Percentiles rank a stretch among this genome's conserved stretches.
Conservation (phyloP, 2,888 invertebrate species). For the Diarsia dahlii region DNA sequence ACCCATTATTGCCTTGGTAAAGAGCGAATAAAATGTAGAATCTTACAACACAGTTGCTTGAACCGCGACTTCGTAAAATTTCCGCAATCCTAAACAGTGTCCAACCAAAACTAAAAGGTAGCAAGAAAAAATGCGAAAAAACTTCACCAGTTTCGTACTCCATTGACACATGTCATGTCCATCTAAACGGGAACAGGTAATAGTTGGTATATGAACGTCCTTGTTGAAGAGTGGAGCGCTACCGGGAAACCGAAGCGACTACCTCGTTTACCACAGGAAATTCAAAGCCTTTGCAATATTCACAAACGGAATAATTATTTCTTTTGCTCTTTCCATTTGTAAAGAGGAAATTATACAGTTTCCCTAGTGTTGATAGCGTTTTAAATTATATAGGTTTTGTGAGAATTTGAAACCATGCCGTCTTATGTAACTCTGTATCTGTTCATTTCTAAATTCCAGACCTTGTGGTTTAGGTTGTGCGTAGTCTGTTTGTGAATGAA, state of each 20-base stretch:
- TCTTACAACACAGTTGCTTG: neutral
- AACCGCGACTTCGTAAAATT: neutral
- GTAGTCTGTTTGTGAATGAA: neutral
- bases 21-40: neutral
- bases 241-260: slow-evolving; percentile 57
- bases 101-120: neutral
- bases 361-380: slow-evolving; percentile 29
- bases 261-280: slow-evolving; percentile 67
- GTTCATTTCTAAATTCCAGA: neutral
- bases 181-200: slow-evolving; percentile 29
- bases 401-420: neutral
- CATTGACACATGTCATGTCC: neutral
- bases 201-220: slow-evolving; percentile 41
- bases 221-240: slow-evolving; percentile 14
- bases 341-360: slow-evolving; percentile 55
- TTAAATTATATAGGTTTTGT: slow-evolving; percentile 6
- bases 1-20: neutral
- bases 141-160: neutral
- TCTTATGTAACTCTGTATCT: neutral
- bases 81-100: neutral
- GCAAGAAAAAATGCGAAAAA: neutral
- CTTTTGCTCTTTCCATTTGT: slow-evolving; percentile 56
- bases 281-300: slow-evolving; percentile 64
- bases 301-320: slow-evolving; percentile 63
- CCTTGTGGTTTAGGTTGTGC: neutral